phyloP scores from a whole-genome alignment of 2,113 vertebrate species.

The Anhinga rufa region DNA sequence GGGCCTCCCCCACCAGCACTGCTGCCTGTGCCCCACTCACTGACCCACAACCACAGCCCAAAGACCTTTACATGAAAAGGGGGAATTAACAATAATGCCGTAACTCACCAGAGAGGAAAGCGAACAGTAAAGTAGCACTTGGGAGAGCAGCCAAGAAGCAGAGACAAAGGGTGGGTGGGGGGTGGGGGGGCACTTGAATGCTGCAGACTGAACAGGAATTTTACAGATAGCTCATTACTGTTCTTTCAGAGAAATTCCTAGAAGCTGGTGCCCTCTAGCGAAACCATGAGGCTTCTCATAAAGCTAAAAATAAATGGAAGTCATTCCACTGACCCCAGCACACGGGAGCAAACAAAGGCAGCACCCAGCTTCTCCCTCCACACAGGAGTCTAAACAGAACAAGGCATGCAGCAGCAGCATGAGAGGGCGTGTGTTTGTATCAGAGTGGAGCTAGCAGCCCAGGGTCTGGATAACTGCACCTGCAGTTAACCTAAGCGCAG shows the following conservation, averaged over 20 bases:
- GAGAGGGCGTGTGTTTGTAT: background rate
- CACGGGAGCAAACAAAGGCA: background rate
- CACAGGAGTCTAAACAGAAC: background rate
- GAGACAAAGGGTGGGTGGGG: background rate
- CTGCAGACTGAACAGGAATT: background rate
- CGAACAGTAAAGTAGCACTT: background rate
- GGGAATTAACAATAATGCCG: background rate
- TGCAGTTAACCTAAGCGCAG: background rate
- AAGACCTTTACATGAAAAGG: background rate
- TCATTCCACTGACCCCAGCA: background rate
- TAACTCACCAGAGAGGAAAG: background rate
- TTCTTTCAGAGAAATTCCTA: background rate
- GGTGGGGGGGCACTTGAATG: background rate
- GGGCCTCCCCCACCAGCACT: background rate
- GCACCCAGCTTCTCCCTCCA: background rate
- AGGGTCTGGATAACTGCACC: background rate
- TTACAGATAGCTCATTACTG: background rate
- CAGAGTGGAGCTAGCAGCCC: background rate
- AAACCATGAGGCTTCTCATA: background rate
- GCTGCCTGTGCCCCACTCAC: background rate
- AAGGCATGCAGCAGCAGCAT: background rate
- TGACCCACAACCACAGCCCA: background rate
- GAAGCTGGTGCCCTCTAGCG: constrained; percentile 42
- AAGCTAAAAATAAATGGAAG: background rate
- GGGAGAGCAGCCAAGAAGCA: background rate